Conservation (phyloP, 2,888 invertebrate genomes). For the Catocala sponsa region DNA sequence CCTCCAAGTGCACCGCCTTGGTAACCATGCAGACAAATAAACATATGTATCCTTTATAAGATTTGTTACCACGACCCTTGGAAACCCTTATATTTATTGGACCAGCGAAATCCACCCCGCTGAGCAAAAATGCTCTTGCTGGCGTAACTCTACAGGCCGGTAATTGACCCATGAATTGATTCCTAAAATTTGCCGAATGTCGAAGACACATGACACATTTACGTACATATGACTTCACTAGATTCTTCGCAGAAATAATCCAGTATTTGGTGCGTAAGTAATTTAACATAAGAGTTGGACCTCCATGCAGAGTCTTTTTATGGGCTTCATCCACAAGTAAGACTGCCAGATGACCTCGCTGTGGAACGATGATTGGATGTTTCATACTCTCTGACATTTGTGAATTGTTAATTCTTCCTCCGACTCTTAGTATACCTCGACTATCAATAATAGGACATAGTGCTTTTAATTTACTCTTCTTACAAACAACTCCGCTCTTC, state of each 20-base stretch:
- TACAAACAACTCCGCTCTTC: too few relatives aligned
- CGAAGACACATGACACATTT: neutral
- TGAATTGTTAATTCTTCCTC: neutral
- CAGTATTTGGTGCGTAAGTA: neutral
- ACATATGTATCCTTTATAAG: slow-evolving; percentile 17
- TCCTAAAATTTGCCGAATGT: neutral
- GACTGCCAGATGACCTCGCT: neutral
- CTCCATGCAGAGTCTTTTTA: slow-evolving; percentile 1
- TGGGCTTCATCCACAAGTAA: neutral
- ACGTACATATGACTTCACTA: neutral
- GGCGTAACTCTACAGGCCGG: neutral
- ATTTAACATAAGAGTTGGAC: neutral
- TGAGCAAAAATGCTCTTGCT: neutral
- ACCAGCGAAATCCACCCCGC: slow-evolving; percentile 11
- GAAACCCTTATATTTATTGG: slow-evolving; percentile 14
- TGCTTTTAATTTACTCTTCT: too few relatives aligned
- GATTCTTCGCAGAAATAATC: neutral
- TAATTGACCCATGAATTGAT: neutral
- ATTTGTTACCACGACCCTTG: slow-evolving; percentile 13
- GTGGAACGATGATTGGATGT: slow-evolving; percentile 1
- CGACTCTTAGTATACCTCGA: slow-evolving; percentile 1
- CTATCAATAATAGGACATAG: neutral
- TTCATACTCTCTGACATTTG: neutral
- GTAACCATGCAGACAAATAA: slow-evolving; percentile 10
- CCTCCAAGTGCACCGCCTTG: slow-evolving; percentile 6